Evolutionary conservation across 2,888 invertebrate species (phyloP), one percentile per base, ranked within the genome.

Genomic region (Tholera decimalis): DNA sequence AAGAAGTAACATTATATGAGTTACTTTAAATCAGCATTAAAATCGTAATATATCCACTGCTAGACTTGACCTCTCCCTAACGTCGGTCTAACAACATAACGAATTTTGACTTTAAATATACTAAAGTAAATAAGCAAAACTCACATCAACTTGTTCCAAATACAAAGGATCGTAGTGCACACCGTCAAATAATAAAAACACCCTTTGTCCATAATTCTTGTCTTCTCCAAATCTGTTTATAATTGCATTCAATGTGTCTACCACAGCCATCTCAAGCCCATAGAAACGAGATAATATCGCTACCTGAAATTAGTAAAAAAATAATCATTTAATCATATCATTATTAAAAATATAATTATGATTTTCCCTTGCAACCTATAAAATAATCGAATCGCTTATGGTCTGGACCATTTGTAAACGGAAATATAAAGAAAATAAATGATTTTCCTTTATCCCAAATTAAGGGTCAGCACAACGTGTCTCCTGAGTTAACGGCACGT

Each of bases 91-190:
- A 2, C 15, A 24, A 15, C 15, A 4, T 24, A 24, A 26, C 4
- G 15, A 8, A 3, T n/a, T 26, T 4, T 3, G n/a, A 7, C 15
- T n/a, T 26, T 9, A 46, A 8, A 26, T 11, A 15, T 3, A 28
- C 4, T 28, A 18, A 49, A 49, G 5, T 43, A 20, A 20, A 2
- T 33, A 33, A 54, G 1, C 26, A n/a, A n/a, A 44, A 96, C 97
- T 96, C 94, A 98, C 98, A 90, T 97, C 96, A 35, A 96, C 93
- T 4, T 98, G 97, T 93, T 99, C 99, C 93, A 98, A 96, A 87
- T 98, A 98, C 13, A 99, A 92, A 0, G 99, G 98, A 92, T 99
- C 99, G 88, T 99, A 99, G 92, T 99, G 99, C 56, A 99, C 98
- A 20, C 99, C 99, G 92, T 99, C 99, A 89, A 99, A 99, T 55